Evolutionary conservation across 2,888 invertebrate genomes (phyloP), one percentile per base, ranked within the genome.

Genomic region (Eristalis intricaria): DNA sequence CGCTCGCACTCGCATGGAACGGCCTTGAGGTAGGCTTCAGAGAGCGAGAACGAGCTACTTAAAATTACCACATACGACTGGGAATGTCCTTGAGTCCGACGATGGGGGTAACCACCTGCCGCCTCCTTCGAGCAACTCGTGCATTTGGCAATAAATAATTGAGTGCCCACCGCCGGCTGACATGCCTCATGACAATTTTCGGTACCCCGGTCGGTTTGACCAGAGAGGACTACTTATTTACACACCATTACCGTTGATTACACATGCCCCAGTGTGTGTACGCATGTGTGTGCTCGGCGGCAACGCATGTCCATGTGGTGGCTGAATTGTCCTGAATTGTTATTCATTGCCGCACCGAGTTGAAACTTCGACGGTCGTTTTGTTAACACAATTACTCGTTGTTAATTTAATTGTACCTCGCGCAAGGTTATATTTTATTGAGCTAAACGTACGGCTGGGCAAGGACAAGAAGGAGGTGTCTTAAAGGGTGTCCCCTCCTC

Each of bases 141-240:
- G 74, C 75, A 82, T 70, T 82, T 75, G 50, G 43, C 66, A 50
- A 78, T 86, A 71, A 86, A 86, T 86, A 63, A 86, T 86, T 86
- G 58, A 86, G 66, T 79, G 70, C 32, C 50, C 65, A 66, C 81
- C 71, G 32, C 32, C 32, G 32, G 32, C 32, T 73, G 60, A 77
- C 74, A 50, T 70, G 74, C 29, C 71, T 64, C 70, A 61, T 58
- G 73, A 70, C 63, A 81, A 70, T 74, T 82, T 86, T 86, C 69
- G 69, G 60, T 26, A 58, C 26, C 26, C n/a, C 15, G 8, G 8
- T 2, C 50, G 19, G 19, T 22, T 19, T 22, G 19, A 26, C 43
- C 26, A 23, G 43, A 66, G 43, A 66, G 43, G 50, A 19, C 58
- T 58, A 7, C 58, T 65, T 80, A 74, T 73, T 80, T 80, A 80